These are phyloP conservation scores for Spongilla lacustris DNA, from an alignment of 37 sponge, comb jelly and placozoan genomes.

Conservation along the genomic window DNA sequence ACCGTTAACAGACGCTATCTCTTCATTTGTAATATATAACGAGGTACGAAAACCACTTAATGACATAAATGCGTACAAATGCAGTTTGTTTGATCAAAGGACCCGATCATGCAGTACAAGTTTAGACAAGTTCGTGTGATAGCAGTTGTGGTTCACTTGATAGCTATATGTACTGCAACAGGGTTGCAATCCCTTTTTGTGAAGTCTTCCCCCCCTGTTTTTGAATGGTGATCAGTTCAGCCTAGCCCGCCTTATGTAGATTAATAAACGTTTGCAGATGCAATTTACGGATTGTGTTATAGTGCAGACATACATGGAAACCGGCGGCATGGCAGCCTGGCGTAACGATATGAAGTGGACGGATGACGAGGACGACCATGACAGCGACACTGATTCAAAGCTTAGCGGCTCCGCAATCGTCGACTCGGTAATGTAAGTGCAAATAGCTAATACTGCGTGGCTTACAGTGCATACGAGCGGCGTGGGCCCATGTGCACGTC, in stretches of 20 bases:
- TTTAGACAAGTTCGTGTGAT: neutral
- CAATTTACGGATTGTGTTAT: neutral
- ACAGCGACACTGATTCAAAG: constrained; percentile 69
- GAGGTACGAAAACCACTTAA: neutral
- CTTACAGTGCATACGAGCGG: too few relatives aligned
- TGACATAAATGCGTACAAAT: neutral
- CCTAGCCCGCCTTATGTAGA: neutral
- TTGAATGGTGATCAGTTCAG: neutral
- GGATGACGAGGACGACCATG: constrained; percentile 67
- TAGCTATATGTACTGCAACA: neutral
- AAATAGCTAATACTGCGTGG: too few relatives aligned
- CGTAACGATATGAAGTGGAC: constrained; percentile 21
- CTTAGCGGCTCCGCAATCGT: constrained; percentile 58
- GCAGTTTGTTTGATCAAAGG: neutral
- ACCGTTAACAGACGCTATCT: neutral
- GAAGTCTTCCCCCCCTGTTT: neutral
- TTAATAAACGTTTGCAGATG: neutral
- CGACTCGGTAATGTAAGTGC: constrained; percentile 72
- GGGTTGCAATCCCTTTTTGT: neutral
- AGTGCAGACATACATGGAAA: neutral
- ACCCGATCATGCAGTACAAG: neutral
- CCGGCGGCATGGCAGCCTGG: constrained; percentile 13
- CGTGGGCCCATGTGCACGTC: neutral
- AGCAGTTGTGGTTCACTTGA: neutral
- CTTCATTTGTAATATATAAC: neutral